Conservation (phyloP, 2,113 vertebrate species). For the Entelurus aequoreus region DNA sequence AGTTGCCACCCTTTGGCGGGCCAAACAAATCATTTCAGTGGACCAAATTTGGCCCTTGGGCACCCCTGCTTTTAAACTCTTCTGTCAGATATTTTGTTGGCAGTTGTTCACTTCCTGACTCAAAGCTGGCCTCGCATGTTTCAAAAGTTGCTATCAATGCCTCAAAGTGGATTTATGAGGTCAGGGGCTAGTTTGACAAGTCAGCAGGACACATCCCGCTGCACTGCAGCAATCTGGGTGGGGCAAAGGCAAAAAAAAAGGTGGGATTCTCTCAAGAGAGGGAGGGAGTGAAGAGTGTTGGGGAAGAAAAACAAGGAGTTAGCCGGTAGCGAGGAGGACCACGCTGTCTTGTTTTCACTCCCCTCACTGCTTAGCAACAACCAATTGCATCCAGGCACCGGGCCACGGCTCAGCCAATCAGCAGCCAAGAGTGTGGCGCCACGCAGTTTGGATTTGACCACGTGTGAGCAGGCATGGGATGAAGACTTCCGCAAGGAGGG, state of each 20-base stretch:
- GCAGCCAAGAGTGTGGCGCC: constrained; percentile 57
- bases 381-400: constrained; percentile 60
- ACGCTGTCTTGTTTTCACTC: constrained; percentile 60
- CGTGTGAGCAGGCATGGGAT: constrained; percentile 44
- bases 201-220: constrained; percentile 59
- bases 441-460: constrained; percentile 73
- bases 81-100: neutral
- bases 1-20: too few species aligned
- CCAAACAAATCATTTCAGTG: too few species aligned
- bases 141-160: constrained; percentile 7
- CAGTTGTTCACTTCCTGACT: neutral
- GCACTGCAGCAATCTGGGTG: constrained; percentile 69
- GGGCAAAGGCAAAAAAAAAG: constrained; percentile 39
- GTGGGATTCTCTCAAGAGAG: constrained; percentile 23
- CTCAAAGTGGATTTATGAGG: constrained; percentile 37
- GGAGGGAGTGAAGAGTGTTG: constrained; percentile 4
- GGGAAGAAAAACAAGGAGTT: constrained; percentile 23
- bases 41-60: too few species aligned
- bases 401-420: constrained; percentile 58
- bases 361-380: constrained; percentile 82
- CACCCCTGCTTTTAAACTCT: neutral
- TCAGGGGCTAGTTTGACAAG: constrained; percentile 51
- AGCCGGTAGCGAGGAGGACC: constrained; percentile 60
- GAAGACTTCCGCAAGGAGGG: constrained; percentile 20
- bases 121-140: too few species aligned